phyloP scores from a whole-genome alignment of 2,888 invertebrate genomes.

The Trichogramma evanescens region DNA sequence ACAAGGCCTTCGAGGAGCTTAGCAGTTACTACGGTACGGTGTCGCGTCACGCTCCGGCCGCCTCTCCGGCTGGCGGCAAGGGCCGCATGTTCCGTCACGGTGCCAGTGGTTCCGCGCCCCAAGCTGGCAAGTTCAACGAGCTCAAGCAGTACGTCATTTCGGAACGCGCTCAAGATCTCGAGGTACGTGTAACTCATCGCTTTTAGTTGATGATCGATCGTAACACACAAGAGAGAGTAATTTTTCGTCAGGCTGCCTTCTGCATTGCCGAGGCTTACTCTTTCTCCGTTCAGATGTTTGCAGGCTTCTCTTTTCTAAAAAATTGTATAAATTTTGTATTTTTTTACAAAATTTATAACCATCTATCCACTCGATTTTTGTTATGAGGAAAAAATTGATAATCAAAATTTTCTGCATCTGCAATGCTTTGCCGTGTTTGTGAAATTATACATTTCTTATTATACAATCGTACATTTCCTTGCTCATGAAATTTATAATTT shows the following conservation, averaged over 20 bases:
- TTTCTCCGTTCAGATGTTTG: neutral
- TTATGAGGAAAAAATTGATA: too few relatives aligned
- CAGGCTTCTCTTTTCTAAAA: neutral
- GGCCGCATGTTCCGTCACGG: conserved; percentile 11
- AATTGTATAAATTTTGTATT: neutral
- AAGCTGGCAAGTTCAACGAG: conserved; percentile 60
- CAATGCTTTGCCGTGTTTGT: too few relatives aligned
- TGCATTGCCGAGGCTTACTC: neutral
- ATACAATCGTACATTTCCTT: too few relatives aligned
- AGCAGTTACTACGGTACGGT: conserved; percentile 50
- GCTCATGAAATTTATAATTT: too few relatives aligned
- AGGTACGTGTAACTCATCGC: conserved; percentile 28
- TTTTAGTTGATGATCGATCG: neutral
- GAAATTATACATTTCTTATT: too few relatives aligned
- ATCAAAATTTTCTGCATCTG: too few relatives aligned
- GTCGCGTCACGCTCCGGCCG: conserved; percentile 44
- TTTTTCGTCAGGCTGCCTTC: too few relatives aligned
- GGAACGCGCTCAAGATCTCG: conserved; percentile 67
- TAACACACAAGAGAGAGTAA: neutral
- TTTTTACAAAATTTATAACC: neutral
- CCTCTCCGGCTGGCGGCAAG: conserved; percentile 19
- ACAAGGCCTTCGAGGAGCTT: conserved; percentile 52
- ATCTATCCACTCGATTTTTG: too few relatives aligned
- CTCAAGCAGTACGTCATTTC: conserved; percentile 72
- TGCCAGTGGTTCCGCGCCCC: conserved; percentile 24